phyloP scores from a whole-genome alignment of 2,797 vertebrate genomes.

The Meriones psammophilus region DNA sequence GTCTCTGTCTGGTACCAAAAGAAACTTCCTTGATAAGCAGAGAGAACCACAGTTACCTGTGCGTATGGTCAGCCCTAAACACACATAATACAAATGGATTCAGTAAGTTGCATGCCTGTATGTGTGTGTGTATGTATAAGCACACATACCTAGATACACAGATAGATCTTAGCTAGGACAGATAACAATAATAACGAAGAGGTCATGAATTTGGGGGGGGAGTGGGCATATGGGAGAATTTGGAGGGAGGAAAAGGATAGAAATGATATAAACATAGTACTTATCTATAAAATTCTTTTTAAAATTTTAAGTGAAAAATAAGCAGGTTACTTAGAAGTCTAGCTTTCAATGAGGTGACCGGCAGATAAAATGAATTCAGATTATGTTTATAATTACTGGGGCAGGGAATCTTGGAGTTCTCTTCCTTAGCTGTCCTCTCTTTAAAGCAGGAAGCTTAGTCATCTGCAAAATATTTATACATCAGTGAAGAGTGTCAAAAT shows the following conservation, averaged over 20 bases:
- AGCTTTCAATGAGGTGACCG: neutral
- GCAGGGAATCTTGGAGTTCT: neutral
- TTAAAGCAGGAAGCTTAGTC: slow-evolving; percentile 19
- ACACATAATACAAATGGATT: neutral
- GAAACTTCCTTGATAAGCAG: neutral
- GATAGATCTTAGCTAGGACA: neutral
- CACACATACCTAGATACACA: neutral
- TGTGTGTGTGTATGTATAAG: neutral
- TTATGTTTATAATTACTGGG: neutral
- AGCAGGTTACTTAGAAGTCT: neutral
- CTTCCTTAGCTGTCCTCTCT: neutral
- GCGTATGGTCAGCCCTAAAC: neutral
- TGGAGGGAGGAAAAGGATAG: neutral
- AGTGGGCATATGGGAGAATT: neutral
- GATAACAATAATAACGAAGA: neutral
- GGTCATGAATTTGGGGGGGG: neutral
- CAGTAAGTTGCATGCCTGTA: neutral
- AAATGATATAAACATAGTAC: neutral
- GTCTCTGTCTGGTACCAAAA: neutral
- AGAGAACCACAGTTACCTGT: neutral
- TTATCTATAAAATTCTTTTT: neutral
- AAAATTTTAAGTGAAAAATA: neutral
- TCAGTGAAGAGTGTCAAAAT: neutral
- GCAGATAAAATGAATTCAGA: slow-evolving; percentile 11
- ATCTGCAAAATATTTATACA: slow-evolving; percentile 1